Percentiles rank a stretch among this genome's conserved stretches.
Conservation (phyloP, 2,113 vertebrate genomes). For the Manacus vitellinus region DNA sequence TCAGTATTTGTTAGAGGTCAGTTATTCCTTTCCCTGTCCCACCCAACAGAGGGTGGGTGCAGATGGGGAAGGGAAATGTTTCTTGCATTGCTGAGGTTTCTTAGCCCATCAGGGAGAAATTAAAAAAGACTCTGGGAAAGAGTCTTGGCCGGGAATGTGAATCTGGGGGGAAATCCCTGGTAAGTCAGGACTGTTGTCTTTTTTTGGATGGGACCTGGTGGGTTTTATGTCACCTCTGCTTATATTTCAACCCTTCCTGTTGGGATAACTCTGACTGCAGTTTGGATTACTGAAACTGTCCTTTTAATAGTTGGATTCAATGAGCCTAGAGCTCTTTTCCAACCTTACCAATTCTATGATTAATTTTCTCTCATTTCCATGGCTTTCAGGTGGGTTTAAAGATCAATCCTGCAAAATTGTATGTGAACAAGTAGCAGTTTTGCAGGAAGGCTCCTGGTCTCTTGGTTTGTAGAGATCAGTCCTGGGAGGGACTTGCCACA, state of each 20-base stretch:
- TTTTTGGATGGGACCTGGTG: neutral
- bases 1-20: neutral
- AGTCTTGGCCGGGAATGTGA: neutral
- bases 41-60: neutral
- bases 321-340: neutral
- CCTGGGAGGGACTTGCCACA: neutral
- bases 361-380: neutral
- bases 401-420: neutral
- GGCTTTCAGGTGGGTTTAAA: neutral
- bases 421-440: neutral
- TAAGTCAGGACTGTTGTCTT: neutral
- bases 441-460: neutral
- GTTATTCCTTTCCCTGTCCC: neutral
- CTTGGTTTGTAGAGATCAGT: neutral
- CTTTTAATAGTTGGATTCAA: neutral
- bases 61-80: neutral
- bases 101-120: neutral
- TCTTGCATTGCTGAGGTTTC: neutral
- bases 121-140: neutral
- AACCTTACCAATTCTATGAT: neutral
- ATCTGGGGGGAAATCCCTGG: neutral
- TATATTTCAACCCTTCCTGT: neutral
- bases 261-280: neutral
- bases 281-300: neutral
- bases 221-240: neutral